Conservation (phyloP, 2,113 vertebrate genomes). For the Daubentonia madagascariensis region DNA sequence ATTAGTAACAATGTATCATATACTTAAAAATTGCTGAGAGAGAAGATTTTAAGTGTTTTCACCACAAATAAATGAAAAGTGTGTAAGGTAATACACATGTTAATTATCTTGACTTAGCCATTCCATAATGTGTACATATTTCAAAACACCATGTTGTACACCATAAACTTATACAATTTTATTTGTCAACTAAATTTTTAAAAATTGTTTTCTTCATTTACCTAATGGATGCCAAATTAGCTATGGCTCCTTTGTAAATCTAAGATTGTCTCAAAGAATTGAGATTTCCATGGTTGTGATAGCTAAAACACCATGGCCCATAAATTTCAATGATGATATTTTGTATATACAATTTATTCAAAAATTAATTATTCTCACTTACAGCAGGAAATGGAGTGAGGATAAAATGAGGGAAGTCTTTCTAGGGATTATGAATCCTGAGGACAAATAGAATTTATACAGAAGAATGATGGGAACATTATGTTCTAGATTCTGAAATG, state of each 20-base stretch:
- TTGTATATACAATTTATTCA: background rate
- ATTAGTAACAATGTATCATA: background rate
- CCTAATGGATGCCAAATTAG: too few relatives aligned
- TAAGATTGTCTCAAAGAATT: background rate
- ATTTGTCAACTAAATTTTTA: background rate
- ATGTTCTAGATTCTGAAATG: background rate
- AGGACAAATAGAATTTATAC: background rate
- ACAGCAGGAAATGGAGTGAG: background rate
- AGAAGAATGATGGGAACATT: background rate
- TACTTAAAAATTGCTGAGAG: background rate
- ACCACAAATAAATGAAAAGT: background rate
- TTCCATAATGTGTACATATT: background rate
- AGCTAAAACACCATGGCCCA: background rate
- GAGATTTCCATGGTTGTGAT: background rate
- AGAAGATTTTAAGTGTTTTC: background rate
- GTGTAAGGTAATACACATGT: background rate
- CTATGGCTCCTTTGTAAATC: background rate
- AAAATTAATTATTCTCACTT: background rate
- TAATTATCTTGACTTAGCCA: background rate
- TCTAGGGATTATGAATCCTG: background rate
- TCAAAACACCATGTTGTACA: background rate
- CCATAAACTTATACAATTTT: background rate
- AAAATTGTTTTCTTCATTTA: background rate
- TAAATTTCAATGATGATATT: background rate
- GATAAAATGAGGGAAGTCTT: background rate